phyloP scores from a whole-genome alignment of 2,888 invertebrate species.

The Rotaria socialis region DNA sequence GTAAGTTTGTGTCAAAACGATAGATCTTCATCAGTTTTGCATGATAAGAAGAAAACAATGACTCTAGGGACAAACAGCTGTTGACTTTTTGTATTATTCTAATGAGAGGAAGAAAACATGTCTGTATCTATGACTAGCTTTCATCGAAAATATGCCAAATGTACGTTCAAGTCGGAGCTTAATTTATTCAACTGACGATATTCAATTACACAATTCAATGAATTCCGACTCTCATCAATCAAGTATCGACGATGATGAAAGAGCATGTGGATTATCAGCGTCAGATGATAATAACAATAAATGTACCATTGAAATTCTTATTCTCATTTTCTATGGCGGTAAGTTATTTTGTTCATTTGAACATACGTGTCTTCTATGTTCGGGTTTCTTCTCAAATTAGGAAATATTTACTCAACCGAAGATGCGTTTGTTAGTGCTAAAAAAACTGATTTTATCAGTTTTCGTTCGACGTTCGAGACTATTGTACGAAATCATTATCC shows the following conservation, averaged over 20 bases:
- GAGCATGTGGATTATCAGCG: neutral
- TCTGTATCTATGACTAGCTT: neutral
- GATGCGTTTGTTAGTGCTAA: constrained; percentile 64
- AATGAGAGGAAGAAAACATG: too few relatives aligned
- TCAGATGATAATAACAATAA: neutral
- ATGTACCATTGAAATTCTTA: neutral
- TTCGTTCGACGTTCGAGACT: constrained; percentile 86
- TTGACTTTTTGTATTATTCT: too few relatives aligned
- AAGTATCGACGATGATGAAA: constrained; percentile 1
- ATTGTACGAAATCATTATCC: constrained; percentile 94
- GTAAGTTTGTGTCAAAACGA: neutral
- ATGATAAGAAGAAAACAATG: too few relatives aligned
- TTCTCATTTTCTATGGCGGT: constrained; percentile 27
- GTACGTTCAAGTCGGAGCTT: neutral
- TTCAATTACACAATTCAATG: neutral
- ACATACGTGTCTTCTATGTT: too few relatives aligned
- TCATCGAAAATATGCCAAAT: neutral
- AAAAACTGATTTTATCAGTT: constrained; percentile 87
- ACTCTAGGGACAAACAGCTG: too few relatives aligned
- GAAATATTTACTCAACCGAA: constrained; percentile 9
- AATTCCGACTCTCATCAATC: neutral
- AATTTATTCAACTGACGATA: neutral
- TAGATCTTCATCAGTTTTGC: too few relatives aligned
- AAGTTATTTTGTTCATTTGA: neutral
- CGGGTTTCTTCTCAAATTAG: neutral